A percentile compares a stretch with the other conserved stretches of the same genome.
These are phyloP conservation scores for Hanleya hanleyi DNA, from an alignment of 2,888 invertebrate genomes.

Conservation along the genomic window DNA sequence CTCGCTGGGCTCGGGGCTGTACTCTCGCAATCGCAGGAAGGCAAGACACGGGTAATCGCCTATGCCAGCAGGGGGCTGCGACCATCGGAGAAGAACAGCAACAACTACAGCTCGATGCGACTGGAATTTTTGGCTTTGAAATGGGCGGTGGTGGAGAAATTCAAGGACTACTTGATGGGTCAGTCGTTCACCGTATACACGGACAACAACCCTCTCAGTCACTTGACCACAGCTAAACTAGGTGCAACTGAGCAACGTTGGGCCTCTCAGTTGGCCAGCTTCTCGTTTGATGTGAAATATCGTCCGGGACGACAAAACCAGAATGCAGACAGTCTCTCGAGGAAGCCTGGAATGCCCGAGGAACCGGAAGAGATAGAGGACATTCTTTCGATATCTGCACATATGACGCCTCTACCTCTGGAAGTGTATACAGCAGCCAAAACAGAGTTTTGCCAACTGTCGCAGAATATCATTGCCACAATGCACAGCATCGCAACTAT, in stretches of 20 bases:
- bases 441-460: background rate
- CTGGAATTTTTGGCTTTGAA: slow-evolving; percentile 37
- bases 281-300: slow-evolving; percentile 25
- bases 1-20: slow-evolving; percentile 28
- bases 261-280: slow-evolving; percentile 26
- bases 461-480: background rate
- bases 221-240: slow-evolving; percentile 21
- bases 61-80: slow-evolving; percentile 29
- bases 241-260: slow-evolving; percentile 33
- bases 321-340: slow-evolving; percentile 26
- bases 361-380: background rate
- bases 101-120: slow-evolving; percentile 34
- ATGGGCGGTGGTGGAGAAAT: slow-evolving; percentile 39
- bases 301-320: slow-evolving; percentile 20
- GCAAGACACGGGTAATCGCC: slow-evolving; percentile 24
- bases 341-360: slow-evolving; percentile 5
- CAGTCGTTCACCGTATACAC: slow-evolving; percentile 23
- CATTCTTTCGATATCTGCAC: background rate
- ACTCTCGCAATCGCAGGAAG: slow-evolving; percentile 18
- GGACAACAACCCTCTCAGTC: slow-evolving; percentile 27
- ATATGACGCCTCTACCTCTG: background rate
- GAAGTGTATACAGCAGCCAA: slow-evolving; percentile 4
- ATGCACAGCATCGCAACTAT: slow-evolving; percentile 3
- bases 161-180: slow-evolving; percentile 29
- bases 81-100: slow-evolving; percentile 20